A percentile compares a stretch with the other conserved stretches of the same genome.
Evolutionary conservation across 2,113 vertebrate genomes (phyloP).

Genomic region (Heterotis niloticus): DNA sequence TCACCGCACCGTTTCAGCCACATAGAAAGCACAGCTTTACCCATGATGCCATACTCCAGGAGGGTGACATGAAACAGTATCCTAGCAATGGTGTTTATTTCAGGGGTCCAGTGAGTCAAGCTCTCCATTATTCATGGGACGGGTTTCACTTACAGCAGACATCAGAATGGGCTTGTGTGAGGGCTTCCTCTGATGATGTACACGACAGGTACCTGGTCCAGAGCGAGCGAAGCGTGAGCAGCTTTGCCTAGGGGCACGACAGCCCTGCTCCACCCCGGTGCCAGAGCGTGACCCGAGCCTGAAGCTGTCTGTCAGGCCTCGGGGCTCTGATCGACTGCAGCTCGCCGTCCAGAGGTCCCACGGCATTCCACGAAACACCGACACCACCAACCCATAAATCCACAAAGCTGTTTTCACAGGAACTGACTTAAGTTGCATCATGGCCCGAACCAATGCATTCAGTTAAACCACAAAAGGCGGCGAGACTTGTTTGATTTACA

Average conservation of each 20-base stretch:
- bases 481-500: constrained; percentile 38
- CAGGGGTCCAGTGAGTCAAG: not conserved
- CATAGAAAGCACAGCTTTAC: no score
- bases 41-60: not conserved
- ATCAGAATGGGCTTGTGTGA: not conserved
- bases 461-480: constrained; percentile 35
- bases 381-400: not conserved
- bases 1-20: no score
- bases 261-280: not conserved
- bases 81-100: not conserved
- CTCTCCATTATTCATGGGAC: not conserved
- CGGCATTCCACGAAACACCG: not conserved
- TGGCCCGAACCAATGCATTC: constrained; percentile 26
- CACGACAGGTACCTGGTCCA: no score
- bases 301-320: not conserved
- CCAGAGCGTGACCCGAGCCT: not conserved
- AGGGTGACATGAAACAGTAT: not conserved
- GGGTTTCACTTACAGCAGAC: not conserved
- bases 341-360: not conserved
- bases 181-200: not conserved
- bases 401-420: constrained; percentile 4
- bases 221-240: not conserved
- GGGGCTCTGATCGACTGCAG: not conserved
- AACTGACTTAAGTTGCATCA: constrained; percentile 20
- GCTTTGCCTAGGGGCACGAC: not conserved